Evolutionary conservation across 2,888 invertebrate genomes (phyloP).

Genomic region (Eledone cirrhosa): DNA sequence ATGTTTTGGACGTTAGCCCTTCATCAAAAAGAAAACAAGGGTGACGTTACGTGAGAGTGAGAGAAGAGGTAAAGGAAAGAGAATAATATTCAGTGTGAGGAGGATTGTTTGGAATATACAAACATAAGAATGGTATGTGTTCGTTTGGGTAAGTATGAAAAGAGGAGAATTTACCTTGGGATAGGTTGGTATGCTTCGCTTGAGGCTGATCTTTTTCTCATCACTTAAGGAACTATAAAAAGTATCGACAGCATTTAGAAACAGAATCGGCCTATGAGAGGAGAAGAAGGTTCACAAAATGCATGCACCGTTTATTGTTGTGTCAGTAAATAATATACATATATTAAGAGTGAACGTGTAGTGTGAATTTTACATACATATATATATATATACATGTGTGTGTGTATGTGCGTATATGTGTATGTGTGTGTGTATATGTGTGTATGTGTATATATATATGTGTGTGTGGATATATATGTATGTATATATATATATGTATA

Average conservation of each 20-base stretch:
- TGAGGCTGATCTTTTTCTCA: conserved; percentile 62
- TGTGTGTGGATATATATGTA: no score
- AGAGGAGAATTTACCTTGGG: conserved; percentile 57
- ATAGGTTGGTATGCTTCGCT: conserved; percentile 62
- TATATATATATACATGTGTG: neutral
- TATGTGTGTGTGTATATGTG: no score
- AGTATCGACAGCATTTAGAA: conserved; percentile 47
- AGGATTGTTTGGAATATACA: no score
- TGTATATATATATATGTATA: neutral
- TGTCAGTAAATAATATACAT: neutral
- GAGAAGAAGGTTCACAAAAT: conserved; percentile 37
- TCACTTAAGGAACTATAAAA: conserved; percentile 63
- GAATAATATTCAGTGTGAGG: no score
- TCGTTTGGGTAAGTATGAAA: no score
- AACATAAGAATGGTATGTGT: no score
- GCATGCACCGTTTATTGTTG: conserved; percentile 19
- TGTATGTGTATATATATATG: no score
- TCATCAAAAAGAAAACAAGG: no score
- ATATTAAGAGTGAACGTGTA: neutral
- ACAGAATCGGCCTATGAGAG: conserved; percentile 46
- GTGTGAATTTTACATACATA: neutral
- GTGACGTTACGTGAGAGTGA: no score
- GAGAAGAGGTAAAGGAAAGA: no score
- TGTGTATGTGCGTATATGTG: neutral
- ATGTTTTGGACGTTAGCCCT: no score